Evolutionary conservation across 1,140 invertebrate species (phyloP), one percentile per base, ranked within the genome.

Genomic region (Heliconius eleuchia): DNA sequence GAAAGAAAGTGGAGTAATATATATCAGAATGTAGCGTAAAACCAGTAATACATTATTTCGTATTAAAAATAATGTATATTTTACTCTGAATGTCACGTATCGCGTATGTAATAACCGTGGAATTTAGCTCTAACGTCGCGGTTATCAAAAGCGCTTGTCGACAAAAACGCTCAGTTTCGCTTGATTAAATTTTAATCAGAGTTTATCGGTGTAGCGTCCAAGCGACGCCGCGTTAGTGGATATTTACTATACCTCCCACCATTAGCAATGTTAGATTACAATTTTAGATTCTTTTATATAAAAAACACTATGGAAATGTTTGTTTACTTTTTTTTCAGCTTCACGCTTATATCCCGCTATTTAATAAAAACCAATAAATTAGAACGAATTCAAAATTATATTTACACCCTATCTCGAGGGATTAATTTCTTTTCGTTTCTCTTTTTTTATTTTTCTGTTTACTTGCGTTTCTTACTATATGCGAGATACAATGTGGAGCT

Each of bases 181-280:
- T 82, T 85, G 82, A 85, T 85, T 85, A 85, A 81, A 84, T 81
- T 85, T 85, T 85, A 81, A 84, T 85, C 82, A 83, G 78, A 83
- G 78, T 83, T 82, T 84, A 85, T 84, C 80, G 83, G 73, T 79
- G 66, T 77, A 77, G 66, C 60, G 75, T n/a, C n/a, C 66, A 18
- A 46, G 30, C 39, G n/a, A 23, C 3, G 37, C 42, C 34, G 19
- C 27, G 55, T 42, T 52, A 8, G 52, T n/a, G 50, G 66, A 27
- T 37, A 46, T 46, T 76, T n/a, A 39, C 52, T 71, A 71, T 4
- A 71, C 34, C 70, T 71, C 9, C 19, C 70, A 30, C n/a, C 71
- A 71, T 71, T 71, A 39, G 37, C 71, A 39, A 34, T 11, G 71
- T 37, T 11, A n/a, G 16, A 34, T 39, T 19, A 71, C 16, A 71